Conservation (phyloP, 1,140 invertebrate species). For the Odontomachus brunneus region DNA sequence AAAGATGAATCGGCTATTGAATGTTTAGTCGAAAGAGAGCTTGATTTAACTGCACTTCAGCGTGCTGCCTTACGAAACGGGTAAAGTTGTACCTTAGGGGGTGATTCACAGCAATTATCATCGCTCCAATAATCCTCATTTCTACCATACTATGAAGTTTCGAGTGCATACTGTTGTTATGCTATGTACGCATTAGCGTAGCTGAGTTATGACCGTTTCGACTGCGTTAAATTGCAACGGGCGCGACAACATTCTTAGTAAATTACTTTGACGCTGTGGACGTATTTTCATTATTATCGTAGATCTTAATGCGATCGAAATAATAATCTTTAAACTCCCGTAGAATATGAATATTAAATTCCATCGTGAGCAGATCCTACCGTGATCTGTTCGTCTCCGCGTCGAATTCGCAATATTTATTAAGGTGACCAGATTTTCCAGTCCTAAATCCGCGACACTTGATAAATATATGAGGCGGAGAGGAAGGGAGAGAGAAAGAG, state of each 20-base stretch:
- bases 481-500: no score
- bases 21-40: neutral
- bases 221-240: conserved; percentile 39
- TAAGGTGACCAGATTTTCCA: no score
- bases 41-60: conserved; percentile 29
- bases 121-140: conserved; percentile 39
- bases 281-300: conserved; percentile 42
- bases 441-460: no score
- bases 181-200: conserved; percentile 2
- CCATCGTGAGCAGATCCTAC: conserved; percentile 22
- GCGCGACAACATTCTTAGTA: conserved; percentile 43
- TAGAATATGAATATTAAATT: conserved; percentile 29
- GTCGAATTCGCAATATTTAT: no score
- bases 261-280: conserved; percentile 23
- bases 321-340: conserved; percentile 18
- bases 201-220: conserved; percentile 29
- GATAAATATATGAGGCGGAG: no score
- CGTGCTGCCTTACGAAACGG: neutral
- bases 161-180: conserved; percentile 7
- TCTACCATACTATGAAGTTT: conserved; percentile 45
- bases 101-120: conserved; percentile 48
- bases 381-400: no score
- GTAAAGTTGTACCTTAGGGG: conserved; percentile 30
- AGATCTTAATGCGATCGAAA: conserved; percentile 33
- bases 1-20: neutral